These are phyloP conservation scores for Archips xylosteana DNA, from an alignment of 2,888 invertebrate species.

Conservation along the genomic window DNA sequence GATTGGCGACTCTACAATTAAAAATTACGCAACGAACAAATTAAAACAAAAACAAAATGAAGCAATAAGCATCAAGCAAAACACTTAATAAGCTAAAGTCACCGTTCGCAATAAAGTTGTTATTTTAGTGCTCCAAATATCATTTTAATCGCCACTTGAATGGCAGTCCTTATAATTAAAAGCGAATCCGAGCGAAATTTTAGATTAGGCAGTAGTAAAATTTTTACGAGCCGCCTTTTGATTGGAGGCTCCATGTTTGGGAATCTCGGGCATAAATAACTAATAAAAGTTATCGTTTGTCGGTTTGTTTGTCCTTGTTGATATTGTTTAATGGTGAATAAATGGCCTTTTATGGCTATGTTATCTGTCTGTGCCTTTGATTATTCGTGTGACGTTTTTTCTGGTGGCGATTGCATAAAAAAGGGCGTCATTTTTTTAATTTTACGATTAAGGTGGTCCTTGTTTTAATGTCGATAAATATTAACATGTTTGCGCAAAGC, in stretches of 20 bases:
- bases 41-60: constrained; percentile 6
- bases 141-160: constrained; percentile 46
- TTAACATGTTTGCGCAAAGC: too few species aligned
- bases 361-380: constrained; percentile 37
- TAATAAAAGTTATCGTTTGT: constrained; percentile 49
- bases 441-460: too few species aligned
- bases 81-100: constrained; percentile 6
- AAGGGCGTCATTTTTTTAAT: background rate
- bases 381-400: background rate
- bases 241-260: constrained; percentile 52
- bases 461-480: too few species aligned
- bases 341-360: constrained; percentile 69
- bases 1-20: background rate
- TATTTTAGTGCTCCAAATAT: constrained; percentile 21
- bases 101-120: constrained; percentile 23
- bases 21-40: background rate
- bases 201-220: constrained; percentile 77
- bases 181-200: constrained; percentile 80
- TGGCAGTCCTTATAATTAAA: constrained; percentile 46
- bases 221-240: constrained; percentile 64
- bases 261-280: constrained; percentile 47
- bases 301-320: constrained; percentile 56
- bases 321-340: constrained; percentile 70
- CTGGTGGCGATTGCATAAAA: background rate
- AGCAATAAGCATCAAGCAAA: background rate